Evolutionary conservation across 92 coral and sea anemone species (phyloP).

Genomic region (Metridium senile): DNA sequence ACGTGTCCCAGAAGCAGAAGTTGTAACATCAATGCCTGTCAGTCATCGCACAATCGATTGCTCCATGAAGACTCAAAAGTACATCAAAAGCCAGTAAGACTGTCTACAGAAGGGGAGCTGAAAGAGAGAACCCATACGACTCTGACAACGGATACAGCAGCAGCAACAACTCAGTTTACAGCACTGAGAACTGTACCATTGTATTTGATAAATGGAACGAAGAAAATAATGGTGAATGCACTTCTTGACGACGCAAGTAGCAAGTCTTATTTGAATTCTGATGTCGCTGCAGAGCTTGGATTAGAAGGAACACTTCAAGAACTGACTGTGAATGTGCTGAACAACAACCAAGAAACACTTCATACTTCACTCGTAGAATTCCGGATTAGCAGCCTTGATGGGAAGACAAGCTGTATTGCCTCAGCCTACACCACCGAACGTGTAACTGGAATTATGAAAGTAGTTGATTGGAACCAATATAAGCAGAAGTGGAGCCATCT

Average conservation of each 20-base stretch:
- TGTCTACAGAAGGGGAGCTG: constrained; percentile 10
- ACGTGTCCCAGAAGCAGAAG: no score
- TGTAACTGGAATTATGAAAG: constrained; percentile 65
- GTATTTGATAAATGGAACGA: constrained; percentile 33
- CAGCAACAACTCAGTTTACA: no score
- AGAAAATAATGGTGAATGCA: constrained; percentile 36
- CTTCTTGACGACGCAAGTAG: no score
- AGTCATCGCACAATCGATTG: no score
- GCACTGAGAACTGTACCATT: no score
- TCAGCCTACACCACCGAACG: constrained; percentile 54
- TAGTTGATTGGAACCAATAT: constrained; percentile 51
- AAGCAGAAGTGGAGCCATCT: constrained; percentile 42
- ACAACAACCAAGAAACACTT: constrained; percentile 49
- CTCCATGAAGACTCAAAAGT: no score
- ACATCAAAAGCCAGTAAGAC: no score
- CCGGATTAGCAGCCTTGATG: constrained; percentile 44
- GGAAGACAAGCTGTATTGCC: no score
- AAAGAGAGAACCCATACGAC: constrained; percentile 45
- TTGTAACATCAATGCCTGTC: no score
- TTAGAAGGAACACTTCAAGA: constrained; percentile 45
- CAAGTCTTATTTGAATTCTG: constrained; percentile 38
- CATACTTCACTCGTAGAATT: constrained; percentile 47
- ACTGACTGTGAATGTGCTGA: constrained; percentile 52
- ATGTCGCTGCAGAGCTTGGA: constrained; percentile 43
- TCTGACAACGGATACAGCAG: constrained; percentile 13